phyloP scores from a whole-genome alignment of 2,888 invertebrate species.

The Noctua comes region DNA sequence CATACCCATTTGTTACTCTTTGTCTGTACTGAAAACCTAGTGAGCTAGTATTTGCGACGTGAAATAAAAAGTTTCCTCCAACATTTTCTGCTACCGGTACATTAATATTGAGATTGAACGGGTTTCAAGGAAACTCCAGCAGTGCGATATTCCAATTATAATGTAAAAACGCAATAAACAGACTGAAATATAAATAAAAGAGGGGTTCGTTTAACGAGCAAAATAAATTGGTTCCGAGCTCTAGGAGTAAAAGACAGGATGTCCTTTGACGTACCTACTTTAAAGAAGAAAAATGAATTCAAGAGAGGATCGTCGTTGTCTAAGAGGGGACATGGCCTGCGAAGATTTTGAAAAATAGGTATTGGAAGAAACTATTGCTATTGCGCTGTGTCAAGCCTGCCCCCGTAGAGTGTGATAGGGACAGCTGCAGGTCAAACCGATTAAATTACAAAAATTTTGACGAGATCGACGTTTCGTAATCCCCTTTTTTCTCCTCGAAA shows the following conservation, averaged over 20 bases:
- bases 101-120: slow-evolving; percentile 15
- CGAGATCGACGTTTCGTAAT: too few species aligned
- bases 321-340: too few species aligned
- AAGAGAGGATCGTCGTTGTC: neutral
- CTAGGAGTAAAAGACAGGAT: slow-evolving; percentile 11
- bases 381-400: too few species aligned
- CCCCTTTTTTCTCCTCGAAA: too few species aligned
- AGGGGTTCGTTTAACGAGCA: slow-evolving; percentile 20
- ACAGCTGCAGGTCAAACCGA: too few species aligned
- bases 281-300: slow-evolving; percentile 3
- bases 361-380: too few species aligned
- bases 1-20: neutral
- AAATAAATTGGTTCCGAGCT: slow-evolving; percentile 36
- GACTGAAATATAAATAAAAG: slow-evolving; percentile 14
- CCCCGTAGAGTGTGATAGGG: too few species aligned
- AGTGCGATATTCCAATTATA: slow-evolving; percentile 24
- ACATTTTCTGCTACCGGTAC: neutral
- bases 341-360: too few species aligned
- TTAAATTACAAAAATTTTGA: too few species aligned
- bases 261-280: neutral
- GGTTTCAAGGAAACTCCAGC: slow-evolving; percentile 7
- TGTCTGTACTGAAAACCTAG: neutral
- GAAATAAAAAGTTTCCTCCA: neutral
- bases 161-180: slow-evolving; percentile 15
- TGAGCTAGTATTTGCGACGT: neutral